Base-by-base conservation (phyloP, 2,888 invertebrate species). In the Syritta pipiens region DNA sequence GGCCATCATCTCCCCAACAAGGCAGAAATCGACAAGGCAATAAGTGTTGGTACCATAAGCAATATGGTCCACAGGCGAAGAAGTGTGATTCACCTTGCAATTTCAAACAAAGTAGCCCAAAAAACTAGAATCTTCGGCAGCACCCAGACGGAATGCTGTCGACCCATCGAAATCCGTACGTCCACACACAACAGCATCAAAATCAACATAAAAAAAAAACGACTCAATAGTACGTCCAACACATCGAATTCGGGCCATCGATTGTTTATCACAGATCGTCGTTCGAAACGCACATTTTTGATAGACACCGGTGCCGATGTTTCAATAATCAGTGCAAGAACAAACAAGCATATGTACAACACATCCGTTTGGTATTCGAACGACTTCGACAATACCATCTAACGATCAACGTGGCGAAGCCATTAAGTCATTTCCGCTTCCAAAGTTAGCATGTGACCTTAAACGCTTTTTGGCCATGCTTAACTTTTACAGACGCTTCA, bases 251-350 rank as follows among this genome's bases (percentile, higher is more conserved):
- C 20, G n/a, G n/a, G 40, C 40, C 17, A 20, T 19, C 40, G 20
- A 4, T 30, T 49, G 1, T 49, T 49, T 19, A 7, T 1, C 17
- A 40, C 7, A 17, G 30, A 6, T 42, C 12, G 4, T n/a, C n/a
- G n/a, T n/a, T n/a, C n/a, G n/a, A n/a, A n/a, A n/a, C n/a, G n/a
- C n/a, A n/a, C n/a, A n/a, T n/a, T n/a, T n/a, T n/a, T n/a, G n/a
- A n/a, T n/a, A n/a, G n/a, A n/a, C 14, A 42, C 59, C 17, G 42
- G 42, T 6, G 42, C n/a, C 30, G 37, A 44, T 44, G 28, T 59
- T 17, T 44, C 30, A 6, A 40, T 57, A 9, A 57, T 57, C n/a
- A 59, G 30, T 17, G 28, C 40, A 12, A 42, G 19, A 44, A 30
- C 19, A 20, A 10, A 14, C 14, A 37, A 14, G 10, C 12, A 10